Percentiles rank a stretch among this genome's conserved stretches.
phyloP scores from a whole-genome alignment of 2,888 invertebrate genomes.

The Acheta domesticus region DNA sequence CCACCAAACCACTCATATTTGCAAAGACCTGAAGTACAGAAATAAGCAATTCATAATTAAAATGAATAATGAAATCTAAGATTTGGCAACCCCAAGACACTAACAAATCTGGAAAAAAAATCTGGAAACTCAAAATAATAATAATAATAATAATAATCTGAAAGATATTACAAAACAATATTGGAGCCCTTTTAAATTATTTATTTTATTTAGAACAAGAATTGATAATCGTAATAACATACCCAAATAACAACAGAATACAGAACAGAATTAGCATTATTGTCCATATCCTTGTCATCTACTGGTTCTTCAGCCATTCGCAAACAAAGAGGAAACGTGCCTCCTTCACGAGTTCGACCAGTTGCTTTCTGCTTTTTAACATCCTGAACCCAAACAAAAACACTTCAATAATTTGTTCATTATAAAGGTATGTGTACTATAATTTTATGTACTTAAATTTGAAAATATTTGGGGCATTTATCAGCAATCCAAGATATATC shows the following conservation, averaged over 20 bases:
- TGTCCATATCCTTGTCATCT: slow-evolving; percentile 32
- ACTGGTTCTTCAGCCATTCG: slow-evolving; percentile 46
- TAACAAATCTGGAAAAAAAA: too few relatives aligned
- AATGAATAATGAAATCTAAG: neutral
- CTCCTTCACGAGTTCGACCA: slow-evolving; percentile 61
- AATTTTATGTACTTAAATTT: too few relatives aligned
- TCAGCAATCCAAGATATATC: too few relatives aligned
- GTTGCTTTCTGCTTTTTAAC: slow-evolving; percentile 62
- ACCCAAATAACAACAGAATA: slow-evolving; percentile 49
- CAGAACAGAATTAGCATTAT: slow-evolving; percentile 24
- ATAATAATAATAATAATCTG: too few relatives aligned
- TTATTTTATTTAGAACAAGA: too few relatives aligned
- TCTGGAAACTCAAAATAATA: too few relatives aligned
- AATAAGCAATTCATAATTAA: too few relatives aligned
- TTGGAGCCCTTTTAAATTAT: too few relatives aligned
- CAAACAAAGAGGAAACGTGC: slow-evolving; percentile 59
- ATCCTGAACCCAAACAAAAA: slow-evolving; percentile 42
- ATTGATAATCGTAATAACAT: slow-evolving; percentile 41
- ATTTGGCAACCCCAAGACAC: slow-evolving; percentile 40
- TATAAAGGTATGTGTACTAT: too few relatives aligned
- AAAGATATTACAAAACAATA: too few relatives aligned
- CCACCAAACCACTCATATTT: slow-evolving; percentile 64
- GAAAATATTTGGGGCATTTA: too few relatives aligned
- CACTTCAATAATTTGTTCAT: too few relatives aligned
- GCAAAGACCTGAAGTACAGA: slow-evolving; percentile 46